These are phyloP conservation scores for Papilio elwesi DNA, from an alignment of 2,888 invertebrate species.

Conservation along the genomic window DNA sequence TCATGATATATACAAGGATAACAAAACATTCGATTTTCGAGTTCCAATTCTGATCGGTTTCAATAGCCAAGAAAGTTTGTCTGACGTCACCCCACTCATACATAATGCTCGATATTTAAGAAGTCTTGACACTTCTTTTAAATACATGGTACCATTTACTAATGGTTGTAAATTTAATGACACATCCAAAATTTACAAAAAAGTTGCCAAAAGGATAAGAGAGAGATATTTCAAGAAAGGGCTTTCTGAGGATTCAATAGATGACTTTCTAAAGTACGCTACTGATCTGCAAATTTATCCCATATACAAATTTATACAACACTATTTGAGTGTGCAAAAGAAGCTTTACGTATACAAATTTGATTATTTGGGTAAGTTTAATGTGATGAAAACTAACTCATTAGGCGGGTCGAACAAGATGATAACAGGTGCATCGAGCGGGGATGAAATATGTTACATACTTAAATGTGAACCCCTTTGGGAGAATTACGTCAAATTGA, in stretches of 20 bases:
- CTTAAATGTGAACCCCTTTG: conserved; percentile 74
- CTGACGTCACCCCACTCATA: conserved; percentile 74
- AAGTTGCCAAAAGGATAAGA: conserved; percentile 62
- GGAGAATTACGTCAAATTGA: conserved; percentile 64
- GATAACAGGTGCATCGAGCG: conserved; percentile 75
- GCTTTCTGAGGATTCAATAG: conserved; percentile 61
- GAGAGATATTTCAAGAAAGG: conserved; percentile 63
- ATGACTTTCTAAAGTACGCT: conserved; percentile 67
- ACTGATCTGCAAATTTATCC: conserved; percentile 76
- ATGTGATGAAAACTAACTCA: conserved; percentile 66
- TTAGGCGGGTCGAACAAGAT: conserved; percentile 53
- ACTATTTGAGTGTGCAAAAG: conserved; percentile 52
- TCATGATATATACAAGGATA: conserved; percentile 50
- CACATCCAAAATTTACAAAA: conserved; percentile 57
- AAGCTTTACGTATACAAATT: conserved; percentile 76
- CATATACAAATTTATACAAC: conserved; percentile 70
- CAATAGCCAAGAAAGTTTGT: conserved; percentile 77
- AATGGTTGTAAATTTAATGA: conserved; percentile 64
- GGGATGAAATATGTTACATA: conserved; percentile 79
- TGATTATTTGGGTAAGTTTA: conserved; percentile 73
- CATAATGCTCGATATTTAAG: conserved; percentile 66
- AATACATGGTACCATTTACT: conserved; percentile 73
- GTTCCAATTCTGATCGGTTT: conserved; percentile 79
- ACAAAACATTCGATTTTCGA: conserved; percentile 43
- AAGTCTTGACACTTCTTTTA: conserved; percentile 62